Evolutionary conservation across 2,888 invertebrate species (phyloP).

Genomic region (Linnaemya vulpina): DNA sequence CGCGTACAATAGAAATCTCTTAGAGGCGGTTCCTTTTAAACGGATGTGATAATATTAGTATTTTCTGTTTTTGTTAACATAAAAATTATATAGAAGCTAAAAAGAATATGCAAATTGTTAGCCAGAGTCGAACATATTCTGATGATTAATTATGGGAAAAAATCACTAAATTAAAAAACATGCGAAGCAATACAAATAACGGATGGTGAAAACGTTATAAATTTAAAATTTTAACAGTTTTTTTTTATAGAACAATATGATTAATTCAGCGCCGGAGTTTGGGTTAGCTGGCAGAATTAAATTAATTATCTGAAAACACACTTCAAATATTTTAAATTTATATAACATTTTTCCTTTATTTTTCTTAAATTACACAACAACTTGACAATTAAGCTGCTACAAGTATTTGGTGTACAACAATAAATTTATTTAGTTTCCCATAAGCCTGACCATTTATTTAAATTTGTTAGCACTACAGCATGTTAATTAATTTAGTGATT

Average conservation of each 20-base stretch:
- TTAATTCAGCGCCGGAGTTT: neutral
- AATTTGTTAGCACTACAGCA: slow-evolving; percentile 36
- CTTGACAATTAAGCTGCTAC: slow-evolving; percentile 56
- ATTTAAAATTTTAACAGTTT: neutral
- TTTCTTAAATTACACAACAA: slow-evolving; percentile 12
- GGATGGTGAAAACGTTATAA: neutral
- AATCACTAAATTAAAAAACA: neutral
- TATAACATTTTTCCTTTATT: neutral
- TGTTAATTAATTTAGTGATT: slow-evolving; percentile 57
- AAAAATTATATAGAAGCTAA: slow-evolving; percentile 41
- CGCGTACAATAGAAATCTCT: neutral
- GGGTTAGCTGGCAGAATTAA: neutral
- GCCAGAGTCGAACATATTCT: slow-evolving; percentile 14
- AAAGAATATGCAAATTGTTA: slow-evolving; percentile 41
- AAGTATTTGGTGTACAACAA: slow-evolving; percentile 7
- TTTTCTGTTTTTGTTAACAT: slow-evolving; percentile 37
- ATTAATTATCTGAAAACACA: neutral
- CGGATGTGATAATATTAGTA: slow-evolving; percentile 59
- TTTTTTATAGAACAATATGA: neutral
- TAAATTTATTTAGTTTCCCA: slow-evolving; percentile 3
- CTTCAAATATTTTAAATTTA: neutral
- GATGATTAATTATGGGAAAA: slow-evolving; percentile 58
- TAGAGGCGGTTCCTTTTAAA: slow-evolving; percentile 42
- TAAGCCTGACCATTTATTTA: slow-evolving; percentile 51
- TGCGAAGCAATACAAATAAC: neutral